Base-by-base conservation (phyloP, 2,888 invertebrate genomes). In the Cephonodes hylas region DNA sequence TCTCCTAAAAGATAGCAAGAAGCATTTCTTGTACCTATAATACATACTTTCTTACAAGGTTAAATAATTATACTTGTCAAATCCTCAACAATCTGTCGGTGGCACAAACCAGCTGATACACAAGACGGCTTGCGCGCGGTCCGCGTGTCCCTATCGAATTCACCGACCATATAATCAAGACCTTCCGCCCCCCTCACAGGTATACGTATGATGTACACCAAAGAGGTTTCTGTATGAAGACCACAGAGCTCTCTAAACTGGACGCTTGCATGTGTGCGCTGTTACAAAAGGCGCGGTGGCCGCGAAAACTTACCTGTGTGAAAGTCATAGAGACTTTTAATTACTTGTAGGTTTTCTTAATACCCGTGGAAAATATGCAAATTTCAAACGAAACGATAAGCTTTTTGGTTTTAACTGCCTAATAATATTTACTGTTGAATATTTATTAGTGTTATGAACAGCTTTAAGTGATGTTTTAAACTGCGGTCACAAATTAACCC, bases 1-100 rank as follows among this genome's bases (percentile, higher is more conserved):
- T n/a, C n/a, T n/a, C n/a, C n/a, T n/a, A n/a, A n/a, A n/a, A n/a
- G n/a, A n/a, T n/a, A n/a, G n/a, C n/a, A n/a, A n/a, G n/a, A n/a
- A n/a, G n/a, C n/a, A n/a, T n/a, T n/a, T n/a, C n/a, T n/a, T n/a
- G n/a, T n/a, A n/a, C n/a, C n/a, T n/a, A n/a, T n/a, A n/a, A n/a
- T n/a, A n/a, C n/a, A n/a, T n/a, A n/a, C n/a, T n/a, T n/a, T n/a
- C n/a, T n/a, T n/a, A n/a, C n/a, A n/a, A n/a, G n/a, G n/a, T 1
- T n/a, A 38, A 38, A 38, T n/a, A 38, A 38, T 13, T 10, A 27
- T 8, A 38, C 38, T n/a, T n/a, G n/a, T 38, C 73, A 44, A 65
- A 66, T 73, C 73, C 69, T 68, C 20, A 63, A 53, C 57, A 71
- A 67, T 58, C 66, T 56, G 61, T 64, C 71, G 61, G 59, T n/a